phyloP scores from a whole-genome alignment of 2,113 vertebrate species.

The Arvicanthis niloticus region DNA sequence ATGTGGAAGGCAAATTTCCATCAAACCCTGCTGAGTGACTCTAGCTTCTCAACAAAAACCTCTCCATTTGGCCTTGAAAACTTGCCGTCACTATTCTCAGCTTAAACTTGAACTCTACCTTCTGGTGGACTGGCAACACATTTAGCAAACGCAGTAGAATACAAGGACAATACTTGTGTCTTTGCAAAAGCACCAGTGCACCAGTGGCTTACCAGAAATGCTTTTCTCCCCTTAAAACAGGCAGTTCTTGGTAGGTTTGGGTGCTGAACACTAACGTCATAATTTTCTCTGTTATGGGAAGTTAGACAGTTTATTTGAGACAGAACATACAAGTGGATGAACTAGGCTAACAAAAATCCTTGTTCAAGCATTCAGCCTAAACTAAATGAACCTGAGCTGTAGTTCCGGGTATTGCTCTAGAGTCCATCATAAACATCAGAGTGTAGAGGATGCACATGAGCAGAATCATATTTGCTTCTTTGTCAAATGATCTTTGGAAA shows the following conservation, averaged over 20 bases:
- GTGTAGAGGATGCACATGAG: not conserved
- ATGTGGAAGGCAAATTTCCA: not conserved
- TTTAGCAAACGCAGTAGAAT: constrained; percentile 58
- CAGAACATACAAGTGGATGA: not conserved
- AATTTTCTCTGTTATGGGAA: not conserved
- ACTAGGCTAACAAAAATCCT: not conserved
- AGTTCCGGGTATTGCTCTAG: not conserved
- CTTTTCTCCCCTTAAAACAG: constrained; percentile 11
- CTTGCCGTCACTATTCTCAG: constrained; percentile 49
- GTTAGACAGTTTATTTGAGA: not conserved
- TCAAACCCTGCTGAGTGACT: constrained; percentile 14
- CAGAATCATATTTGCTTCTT: not conserved
- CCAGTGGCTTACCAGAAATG: constrained; percentile 60
- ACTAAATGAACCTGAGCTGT: not conserved
- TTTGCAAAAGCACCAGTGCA: constrained; percentile 66
- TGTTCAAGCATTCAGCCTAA: not conserved
- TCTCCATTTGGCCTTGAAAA: constrained; percentile 67
- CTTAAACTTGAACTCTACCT: constrained; percentile 64
- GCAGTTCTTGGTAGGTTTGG: constrained; percentile 1
- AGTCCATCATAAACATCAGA: not conserved
- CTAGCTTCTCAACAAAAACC: not conserved
- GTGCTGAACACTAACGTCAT: not conserved
- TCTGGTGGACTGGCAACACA: constrained; percentile 62
- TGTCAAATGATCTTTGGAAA: not conserved
- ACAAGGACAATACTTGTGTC: constrained; percentile 25